Evolutionary conservation across 2,113 vertebrate genomes (phyloP), one percentile per base, ranked within the genome.

Genomic region (Rhynchomys soricoides): DNA sequence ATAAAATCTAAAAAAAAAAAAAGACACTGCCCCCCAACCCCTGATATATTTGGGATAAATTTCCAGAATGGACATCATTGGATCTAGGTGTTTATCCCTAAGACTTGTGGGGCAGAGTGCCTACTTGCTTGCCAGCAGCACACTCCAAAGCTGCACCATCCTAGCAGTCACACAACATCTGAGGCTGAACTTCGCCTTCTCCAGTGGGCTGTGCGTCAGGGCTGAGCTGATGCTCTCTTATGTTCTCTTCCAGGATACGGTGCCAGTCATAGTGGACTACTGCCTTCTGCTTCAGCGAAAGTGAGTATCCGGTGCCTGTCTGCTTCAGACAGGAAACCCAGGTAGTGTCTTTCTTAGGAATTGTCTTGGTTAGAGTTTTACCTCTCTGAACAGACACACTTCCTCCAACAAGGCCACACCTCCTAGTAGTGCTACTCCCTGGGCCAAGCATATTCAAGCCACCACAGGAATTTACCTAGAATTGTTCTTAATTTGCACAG

Each of bases 251-350:
- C 96, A 99, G 99, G 99, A 99, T 3, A 98, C 99, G 97, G 99
- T 99, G 96, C 99, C 99, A 55, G 98, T 99, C 97, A 98, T 99
- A 62, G 99, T 99, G 88, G 99, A 99, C 98, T 99, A 99, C 97
- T 99, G 99, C 94, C 99, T 99, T 70, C 98, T 99, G 86, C 99
- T 99, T 11, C 99, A 99, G 96, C 98, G 99, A 97, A 98, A 96
- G 99, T 99, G 98, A 99, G 99, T 97, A 94, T 66, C 66, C 16
- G 7, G 79, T 78, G 70, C 62, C 81, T 81, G 68, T 66, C 40
- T 21, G 59, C 40, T 4, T 7, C 16, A 7, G 26, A 45, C 81
- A 29, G 92, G 62, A 74, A 90, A 59, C 48, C 24, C 68, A 89
- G 34, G 16, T 75, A 81, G 40, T 70, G 21, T 93, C 34, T 90